phyloP scores from a whole-genome alignment of 2,888 invertebrate genomes.

The Caradrina clavipalpis region DNA sequence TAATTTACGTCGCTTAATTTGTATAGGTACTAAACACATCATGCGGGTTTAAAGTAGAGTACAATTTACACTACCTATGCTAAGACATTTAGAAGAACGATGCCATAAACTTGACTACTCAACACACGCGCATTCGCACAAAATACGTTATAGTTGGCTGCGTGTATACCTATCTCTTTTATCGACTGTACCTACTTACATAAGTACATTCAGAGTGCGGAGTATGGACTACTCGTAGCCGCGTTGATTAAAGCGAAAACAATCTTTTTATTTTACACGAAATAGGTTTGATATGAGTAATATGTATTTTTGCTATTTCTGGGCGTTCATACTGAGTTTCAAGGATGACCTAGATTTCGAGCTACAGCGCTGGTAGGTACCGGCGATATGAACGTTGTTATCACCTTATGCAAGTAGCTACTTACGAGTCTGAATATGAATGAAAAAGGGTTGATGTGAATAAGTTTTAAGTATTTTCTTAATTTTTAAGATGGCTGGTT shows the following conservation, averaged over 20 bases:
- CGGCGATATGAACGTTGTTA: slow-evolving; percentile 29
- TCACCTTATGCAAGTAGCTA: slow-evolving; percentile 3
- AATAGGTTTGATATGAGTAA: slow-evolving; percentile 48
- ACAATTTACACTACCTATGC: no score
- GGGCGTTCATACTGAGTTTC: slow-evolving; percentile 22
- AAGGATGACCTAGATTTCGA: slow-evolving; percentile 49
- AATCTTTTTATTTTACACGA: slow-evolving; percentile 47
- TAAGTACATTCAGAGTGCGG: slow-evolving; percentile 3
- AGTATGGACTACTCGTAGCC: slow-evolving; percentile 17
- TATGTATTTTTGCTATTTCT: slow-evolving; percentile 46
- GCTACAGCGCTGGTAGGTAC: background rate
- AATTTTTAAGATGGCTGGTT: background rate
- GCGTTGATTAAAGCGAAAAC: slow-evolving; percentile 57
- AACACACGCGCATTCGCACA: no score
- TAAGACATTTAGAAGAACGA: no score
- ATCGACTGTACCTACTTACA: slow-evolving; percentile 8
- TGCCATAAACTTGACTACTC: no score
- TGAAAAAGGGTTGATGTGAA: background rate
- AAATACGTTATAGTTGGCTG: background rate
- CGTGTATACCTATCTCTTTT: background rate
- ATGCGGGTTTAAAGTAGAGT: no score
- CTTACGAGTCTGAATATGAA: background rate
- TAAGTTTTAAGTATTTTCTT: background rate
- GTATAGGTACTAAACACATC: no score
- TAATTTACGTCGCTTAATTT: no score